A percentile compares a stretch with the other conserved stretches of the same genome.
Conservation (phyloP, 2,113 vertebrate species). For the Macroglossus sobrinus region DNA sequence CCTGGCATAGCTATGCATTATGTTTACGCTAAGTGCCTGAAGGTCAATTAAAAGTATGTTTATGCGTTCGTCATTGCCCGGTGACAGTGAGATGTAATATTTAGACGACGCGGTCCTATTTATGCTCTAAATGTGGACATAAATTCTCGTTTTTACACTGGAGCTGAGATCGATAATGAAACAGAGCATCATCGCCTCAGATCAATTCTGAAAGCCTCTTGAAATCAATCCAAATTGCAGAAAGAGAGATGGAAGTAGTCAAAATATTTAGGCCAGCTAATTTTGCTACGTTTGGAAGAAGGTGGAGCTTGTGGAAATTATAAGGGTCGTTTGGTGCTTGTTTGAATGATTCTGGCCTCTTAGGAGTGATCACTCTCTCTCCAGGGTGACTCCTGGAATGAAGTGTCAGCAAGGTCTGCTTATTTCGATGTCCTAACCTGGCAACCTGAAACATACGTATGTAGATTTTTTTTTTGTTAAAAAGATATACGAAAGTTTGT, state of each 20-base stretch:
- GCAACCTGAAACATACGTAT: neutral
- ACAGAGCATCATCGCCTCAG: neutral
- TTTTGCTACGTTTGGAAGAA: neutral
- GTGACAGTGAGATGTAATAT: neutral
- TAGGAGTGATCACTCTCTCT: neutral
- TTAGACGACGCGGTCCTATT: constrained; percentile 18
- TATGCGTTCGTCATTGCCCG: accelerated
- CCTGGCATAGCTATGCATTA: neutral
- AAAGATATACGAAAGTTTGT: neutral
- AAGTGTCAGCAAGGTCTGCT: accelerated
- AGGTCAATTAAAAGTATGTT: constrained; percentile 30
- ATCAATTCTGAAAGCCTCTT: constrained; percentile 46
- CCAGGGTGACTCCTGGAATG: neutral
- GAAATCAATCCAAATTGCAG: constrained; percentile 15
- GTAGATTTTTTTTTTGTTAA: neutral
- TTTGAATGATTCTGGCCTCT: neutral
- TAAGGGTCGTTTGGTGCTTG: neutral
- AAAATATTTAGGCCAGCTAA: neutral
- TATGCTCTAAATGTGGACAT: constrained; percentile 37
- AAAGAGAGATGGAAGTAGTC: constrained; percentile 2
- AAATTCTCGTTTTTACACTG: constrained; percentile 55
- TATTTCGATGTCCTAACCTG: neutral
- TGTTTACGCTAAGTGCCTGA: neutral
- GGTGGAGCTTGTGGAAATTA: neutral
- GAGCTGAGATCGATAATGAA: constrained; percentile 47